These are phyloP conservation scores for Acleris holmiana DNA, from an alignment of 2,888 invertebrate species.

Conservation along the genomic window DNA sequence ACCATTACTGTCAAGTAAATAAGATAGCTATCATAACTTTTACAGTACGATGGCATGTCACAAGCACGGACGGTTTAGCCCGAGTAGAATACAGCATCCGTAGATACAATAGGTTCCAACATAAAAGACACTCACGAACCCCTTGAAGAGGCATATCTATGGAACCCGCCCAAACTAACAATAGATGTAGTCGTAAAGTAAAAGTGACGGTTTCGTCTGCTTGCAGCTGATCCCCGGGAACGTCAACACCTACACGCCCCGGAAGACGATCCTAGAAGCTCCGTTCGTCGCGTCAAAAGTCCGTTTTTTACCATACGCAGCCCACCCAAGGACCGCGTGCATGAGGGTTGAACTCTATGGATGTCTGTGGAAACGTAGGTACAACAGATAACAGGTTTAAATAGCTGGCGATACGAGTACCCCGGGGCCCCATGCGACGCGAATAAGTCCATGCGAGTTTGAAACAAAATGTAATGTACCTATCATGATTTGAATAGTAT, in stretches of 20 bases:
- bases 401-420: constrained; percentile 63
- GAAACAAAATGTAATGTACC: no score
- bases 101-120: no score
- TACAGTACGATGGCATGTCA: no score
- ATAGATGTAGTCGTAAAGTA: background rate
- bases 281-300: constrained; percentile 94
- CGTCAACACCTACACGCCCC: constrained; percentile 90
- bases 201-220: constrained; percentile 1
- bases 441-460: constrained; percentile 49
- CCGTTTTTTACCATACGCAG: constrained; percentile 94
- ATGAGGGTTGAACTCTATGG: constrained; percentile 97
- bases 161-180: background rate
- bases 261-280: constrained; percentile 89
- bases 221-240: constrained; percentile 90
- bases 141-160: no score
- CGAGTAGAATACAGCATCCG: no score
- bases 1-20: no score
- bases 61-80: no score
- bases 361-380: constrained; percentile 86
- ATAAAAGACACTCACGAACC: no score
- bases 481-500: no score
- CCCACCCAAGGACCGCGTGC: constrained; percentile 94
- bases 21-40: no score
- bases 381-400: constrained; percentile 50
- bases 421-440: constrained; percentile 60